Evolutionary conservation across 2,888 invertebrate species (phyloP).

Genomic region (Hydrotaea cyrtoneurina): DNA sequence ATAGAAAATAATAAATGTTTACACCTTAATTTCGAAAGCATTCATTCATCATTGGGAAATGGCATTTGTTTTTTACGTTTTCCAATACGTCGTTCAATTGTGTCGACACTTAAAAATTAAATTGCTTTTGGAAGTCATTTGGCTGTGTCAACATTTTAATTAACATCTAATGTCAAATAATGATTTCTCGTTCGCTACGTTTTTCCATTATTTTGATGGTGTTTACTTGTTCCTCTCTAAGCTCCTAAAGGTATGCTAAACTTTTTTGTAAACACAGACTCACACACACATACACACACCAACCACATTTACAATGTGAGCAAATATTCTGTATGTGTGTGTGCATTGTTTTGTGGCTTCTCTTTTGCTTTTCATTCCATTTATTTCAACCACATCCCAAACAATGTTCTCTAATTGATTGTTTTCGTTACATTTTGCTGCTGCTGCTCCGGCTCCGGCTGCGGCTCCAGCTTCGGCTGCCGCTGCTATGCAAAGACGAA

Average conservation of each 20-base stretch:
- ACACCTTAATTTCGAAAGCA: too few relatives aligned
- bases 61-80: too few relatives aligned
- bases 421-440: slow-evolving; percentile 42
- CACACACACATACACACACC: not conserved
- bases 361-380: slow-evolving; percentile 12
- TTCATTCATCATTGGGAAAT: too few relatives aligned
- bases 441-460: not conserved
- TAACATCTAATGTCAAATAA: slow-evolving; percentile 43
- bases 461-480: not conserved
- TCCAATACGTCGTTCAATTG: too few relatives aligned
- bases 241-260: slow-evolving; percentile 36
- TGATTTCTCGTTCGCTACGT: not conserved
- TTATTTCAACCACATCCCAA: slow-evolving; percentile 35
- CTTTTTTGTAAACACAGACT: slow-evolving; percentile 24
- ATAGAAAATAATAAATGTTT: too few relatives aligned
- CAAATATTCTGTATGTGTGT: not conserved
- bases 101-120: not conserved
- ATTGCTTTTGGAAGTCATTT: slow-evolving; percentile 13
- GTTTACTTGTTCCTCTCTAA: not conserved
- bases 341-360: slow-evolving; percentile 41
- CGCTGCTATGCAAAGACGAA: not conserved
- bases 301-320: slow-evolving; percentile 4
- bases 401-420: slow-evolving; percentile 49
- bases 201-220: slow-evolving; percentile 2
- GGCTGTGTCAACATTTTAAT: slow-evolving; percentile 36